These are phyloP conservation scores for Gephyroberyx darwinii DNA, from an alignment of 2,797 vertebrate genomes.

Conservation along the genomic window DNA sequence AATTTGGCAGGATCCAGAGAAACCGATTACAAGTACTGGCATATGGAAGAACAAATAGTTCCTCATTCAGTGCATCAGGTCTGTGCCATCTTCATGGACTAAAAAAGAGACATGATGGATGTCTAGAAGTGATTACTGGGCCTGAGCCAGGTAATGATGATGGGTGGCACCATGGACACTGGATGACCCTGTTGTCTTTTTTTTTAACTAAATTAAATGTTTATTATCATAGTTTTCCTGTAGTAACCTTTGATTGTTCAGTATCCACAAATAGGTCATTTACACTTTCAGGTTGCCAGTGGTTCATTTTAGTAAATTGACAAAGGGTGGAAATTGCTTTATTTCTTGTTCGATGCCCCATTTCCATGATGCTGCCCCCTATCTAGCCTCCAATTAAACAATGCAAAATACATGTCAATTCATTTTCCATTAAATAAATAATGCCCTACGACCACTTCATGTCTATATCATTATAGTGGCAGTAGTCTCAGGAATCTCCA, in stretches of 20 bases:
- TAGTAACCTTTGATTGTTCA: constrained; percentile 12
- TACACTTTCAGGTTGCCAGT: not conserved
- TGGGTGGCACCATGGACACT: constrained; percentile 79
- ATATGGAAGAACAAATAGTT: constrained; percentile 95
- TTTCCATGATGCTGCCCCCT: not conserved
- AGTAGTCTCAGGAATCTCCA: not conserved
- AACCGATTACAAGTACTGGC: constrained; percentile 92
- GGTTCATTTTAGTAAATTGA: not conserved
- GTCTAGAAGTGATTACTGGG: constrained; percentile 83
- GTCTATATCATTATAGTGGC: constrained; percentile 2
- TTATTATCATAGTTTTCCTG: constrained; percentile 7
- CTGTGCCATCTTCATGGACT: constrained; percentile 88
- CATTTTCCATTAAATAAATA: not conserved
- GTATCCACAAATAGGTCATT: not conserved
- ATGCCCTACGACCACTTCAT: not conserved
- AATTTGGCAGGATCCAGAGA: constrained; percentile 89
- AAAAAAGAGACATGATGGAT: constrained; percentile 88
- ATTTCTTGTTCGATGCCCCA: not conserved
- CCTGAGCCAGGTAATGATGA: constrained; percentile 82
- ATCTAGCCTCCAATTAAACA: constrained; percentile 6
- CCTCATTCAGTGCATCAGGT: constrained; percentile 92
- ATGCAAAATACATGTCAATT: not conserved
- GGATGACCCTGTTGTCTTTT: constrained; percentile 56
- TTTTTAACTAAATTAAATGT: constrained; percentile 13
- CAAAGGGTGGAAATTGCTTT: not conserved